Base-by-base conservation (phyloP, 2,113 vertebrate genomes). In the Bostrychus sinensis region DNA sequence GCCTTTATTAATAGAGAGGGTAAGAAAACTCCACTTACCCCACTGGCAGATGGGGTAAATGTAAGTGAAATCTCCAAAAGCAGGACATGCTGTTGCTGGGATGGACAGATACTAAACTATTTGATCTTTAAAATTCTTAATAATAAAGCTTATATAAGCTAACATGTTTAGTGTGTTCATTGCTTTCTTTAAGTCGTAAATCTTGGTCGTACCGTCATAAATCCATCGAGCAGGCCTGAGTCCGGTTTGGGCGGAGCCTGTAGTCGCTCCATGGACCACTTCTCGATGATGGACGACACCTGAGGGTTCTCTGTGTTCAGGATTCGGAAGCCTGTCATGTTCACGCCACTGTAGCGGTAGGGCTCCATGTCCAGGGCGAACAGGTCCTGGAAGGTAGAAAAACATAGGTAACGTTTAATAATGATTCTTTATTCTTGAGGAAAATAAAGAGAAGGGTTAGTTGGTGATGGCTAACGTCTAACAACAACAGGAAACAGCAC, bases 321-420 rank as follows among this genome's bases (percentile, higher is more conserved):
- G 80, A 99, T 97, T 77, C 96, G 92, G 84, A 99, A 98, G 16
- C 97, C 97, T 0, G 97, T 99, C 97, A 99, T 98, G 80, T 99
- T 99, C 61, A 99, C 97, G 1, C 97, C 97, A 55, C 97, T 99
- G 65, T 92, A 98, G 39, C 97, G 93, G 70, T 99, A 98, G 10
- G 96, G 96, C n/a, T 99, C 97, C 90, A 99, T 95, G 84, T 99
- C 95, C 86, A 98, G 90, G 65, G 96, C 96, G 62, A 98, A 98
- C 13, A 99, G 93, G 57, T 99, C 96, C 97, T 99, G 80, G 78
- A 62, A 43, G 59, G 5, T 45, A 7, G 53, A 34, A 62, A 14
- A 66, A 3, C 12, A 54, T 64, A 56, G 22, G 48, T 2, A 41
- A 32, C 19, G 16, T 43, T 3, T 39, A 1, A 39, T 1, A 11